phyloP scores from a whole-genome alignment of 2,113 vertebrate genomes.

The Loxodonta africana region DNA sequence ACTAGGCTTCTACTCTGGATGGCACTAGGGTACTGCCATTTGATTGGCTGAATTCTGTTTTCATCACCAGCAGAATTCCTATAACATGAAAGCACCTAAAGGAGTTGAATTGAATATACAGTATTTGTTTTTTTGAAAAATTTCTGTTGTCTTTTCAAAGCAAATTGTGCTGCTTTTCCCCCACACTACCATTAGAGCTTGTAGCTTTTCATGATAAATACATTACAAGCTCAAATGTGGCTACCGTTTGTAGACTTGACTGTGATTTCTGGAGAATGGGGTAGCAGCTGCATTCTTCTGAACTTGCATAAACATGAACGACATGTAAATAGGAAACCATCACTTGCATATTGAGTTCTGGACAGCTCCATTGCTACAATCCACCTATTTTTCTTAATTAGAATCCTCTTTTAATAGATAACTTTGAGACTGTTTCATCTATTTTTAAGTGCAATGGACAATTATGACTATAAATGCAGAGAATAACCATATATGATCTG shows the following conservation, averaged over 20 bases:
- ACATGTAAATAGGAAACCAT: constrained; percentile 84
- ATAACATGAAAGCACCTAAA: constrained; percentile 85
- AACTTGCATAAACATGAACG: constrained; percentile 86
- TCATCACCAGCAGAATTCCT: constrained; percentile 88
- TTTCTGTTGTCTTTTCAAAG: constrained; percentile 76
- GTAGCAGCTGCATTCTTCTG: constrained; percentile 80
- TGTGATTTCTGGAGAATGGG: constrained; percentile 82
- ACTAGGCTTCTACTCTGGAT: constrained; percentile 78
- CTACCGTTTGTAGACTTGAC: constrained; percentile 71
- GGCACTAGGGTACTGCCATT: constrained; percentile 78
- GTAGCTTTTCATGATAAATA: constrained; percentile 77
- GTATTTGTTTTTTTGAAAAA: constrained; percentile 83
- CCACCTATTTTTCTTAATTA: constrained; percentile 66
- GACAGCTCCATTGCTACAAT: constrained; percentile 25
- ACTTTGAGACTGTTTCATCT: constrained; percentile 68
- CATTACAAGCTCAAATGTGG: constrained; percentile 61
- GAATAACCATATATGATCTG: constrained; percentile 24
- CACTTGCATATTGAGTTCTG: constrained; percentile 65
- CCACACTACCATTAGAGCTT: neutral
- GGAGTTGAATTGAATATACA: constrained; percentile 73
- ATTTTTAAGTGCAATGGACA: constrained; percentile 63
- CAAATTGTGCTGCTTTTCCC: constrained; percentile 62
- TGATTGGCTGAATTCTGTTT: constrained; percentile 88
- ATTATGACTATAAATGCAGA: constrained; percentile 55
- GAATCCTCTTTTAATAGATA: constrained; percentile 52